Evolutionary conservation across 1,140 invertebrate species (phyloP), one percentile per base, ranked within the genome.

Genomic region (Pseudomyrmex gracilis): DNA sequence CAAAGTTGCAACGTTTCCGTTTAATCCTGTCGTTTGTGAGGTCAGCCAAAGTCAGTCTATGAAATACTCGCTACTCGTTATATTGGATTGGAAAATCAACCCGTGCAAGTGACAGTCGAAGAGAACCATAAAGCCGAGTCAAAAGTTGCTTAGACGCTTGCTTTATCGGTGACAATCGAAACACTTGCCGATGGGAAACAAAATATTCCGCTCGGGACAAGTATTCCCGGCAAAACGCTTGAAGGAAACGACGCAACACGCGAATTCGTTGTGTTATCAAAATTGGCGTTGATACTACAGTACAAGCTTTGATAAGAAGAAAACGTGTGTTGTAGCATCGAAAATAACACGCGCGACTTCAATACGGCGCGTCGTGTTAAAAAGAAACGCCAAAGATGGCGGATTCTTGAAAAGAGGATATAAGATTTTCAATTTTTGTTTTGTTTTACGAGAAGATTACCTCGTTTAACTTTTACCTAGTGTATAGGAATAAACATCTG

Each of bases 21-120:
- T 80, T 58, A 70, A 80, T 60, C 53, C 53, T 17, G 15, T 24
- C 51, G 53, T 58, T 70, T 80, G 76, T 58, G 66, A 78, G 70
- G 66, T 60, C 53, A 58, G 49, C 47, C 64, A 78, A 70, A 78
- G 53, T 20, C 22, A 49, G 51, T 2, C 34, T 70, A 70, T 70
- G 53, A 70, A 70, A 22, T 43, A 24, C 17, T 78, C 10, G 51
- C 53, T 47, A n/a, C n/a, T 63, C 66, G 58, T 82, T 74, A 64
- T 73, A 82, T 74, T 67, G n/a, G 17, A 55, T 82, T 74, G 67
- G 67, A 74, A 82, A 82, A 74, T 82, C 47, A 55, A 45, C 34
- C 57, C 8, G 24, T 71, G 76, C 76, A 47, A 24, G 20, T 70
- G 76, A 70, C 76, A 71, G 53, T 71, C 53, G 8, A 70, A n/a